Evolutionary conservation across 92 coral and sea anemone genomes (phyloP).

Genomic region (Diadumene lineata): DNA sequence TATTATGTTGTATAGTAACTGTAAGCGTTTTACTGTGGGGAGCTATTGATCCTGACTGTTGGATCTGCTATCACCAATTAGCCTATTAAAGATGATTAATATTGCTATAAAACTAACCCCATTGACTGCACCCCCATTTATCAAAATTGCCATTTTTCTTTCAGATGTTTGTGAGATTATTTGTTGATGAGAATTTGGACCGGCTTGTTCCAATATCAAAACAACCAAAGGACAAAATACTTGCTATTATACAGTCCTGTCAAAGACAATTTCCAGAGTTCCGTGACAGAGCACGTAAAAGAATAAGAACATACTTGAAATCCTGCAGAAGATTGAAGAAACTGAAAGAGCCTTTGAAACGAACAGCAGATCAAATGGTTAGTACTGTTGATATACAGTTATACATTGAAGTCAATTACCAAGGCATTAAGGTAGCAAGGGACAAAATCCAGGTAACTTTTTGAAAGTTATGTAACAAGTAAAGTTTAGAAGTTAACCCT

Average conservation of each 20-base stretch:
- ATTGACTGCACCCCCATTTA: neutral
- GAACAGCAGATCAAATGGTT: constrained; percentile 99
- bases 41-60: too few relatives aligned
- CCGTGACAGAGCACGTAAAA: constrained; percentile 94
- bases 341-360: constrained; percentile 88
- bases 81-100: too few relatives aligned
- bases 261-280: constrained; percentile 98
- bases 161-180: constrained; percentile 96
- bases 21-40: too few relatives aligned
- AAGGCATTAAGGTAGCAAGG: too few relatives aligned
- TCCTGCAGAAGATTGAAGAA: constrained; percentile 94
- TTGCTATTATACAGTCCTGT: constrained; percentile 97
- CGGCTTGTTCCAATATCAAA: constrained; percentile 98
- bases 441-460: too few relatives aligned
- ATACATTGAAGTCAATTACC: too few relatives aligned
- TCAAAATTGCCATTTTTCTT: neutral
- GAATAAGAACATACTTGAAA: constrained; percentile 93
- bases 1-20: too few relatives aligned
- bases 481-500: too few relatives aligned
- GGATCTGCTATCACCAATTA: too few relatives aligned
- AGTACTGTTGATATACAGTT: too few relatives aligned
- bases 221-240: constrained; percentile 94
- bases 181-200: constrained; percentile 97
- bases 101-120: too few relatives aligned
- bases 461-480: too few relatives aligned